phyloP scores from a whole-genome alignment of 2,113 vertebrate genomes.

The Phocoena phocoena region DNA sequence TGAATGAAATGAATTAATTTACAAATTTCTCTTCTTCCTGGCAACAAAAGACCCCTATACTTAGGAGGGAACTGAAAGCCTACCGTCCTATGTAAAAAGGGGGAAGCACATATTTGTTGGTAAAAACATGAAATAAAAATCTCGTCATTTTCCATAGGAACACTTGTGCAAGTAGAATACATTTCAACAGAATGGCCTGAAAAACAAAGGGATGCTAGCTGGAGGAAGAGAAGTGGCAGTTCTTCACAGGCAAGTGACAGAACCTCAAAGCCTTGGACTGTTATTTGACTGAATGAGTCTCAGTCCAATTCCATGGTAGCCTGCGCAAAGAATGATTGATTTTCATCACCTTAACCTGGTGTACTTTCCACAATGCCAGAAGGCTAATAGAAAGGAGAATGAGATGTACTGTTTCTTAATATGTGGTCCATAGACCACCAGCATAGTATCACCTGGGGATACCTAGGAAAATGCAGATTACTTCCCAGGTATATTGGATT shows the following conservation, averaged over 20 bases:
- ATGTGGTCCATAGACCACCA: neutral
- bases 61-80: neutral
- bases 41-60: neutral
- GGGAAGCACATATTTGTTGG: neutral
- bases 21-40: neutral
- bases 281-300: slow-evolving; percentile 30
- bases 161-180: neutral
- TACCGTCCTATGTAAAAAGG: neutral
- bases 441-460: neutral
- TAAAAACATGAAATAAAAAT: neutral
- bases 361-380: neutral
- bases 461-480: neutral
- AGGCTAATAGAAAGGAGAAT: neutral
- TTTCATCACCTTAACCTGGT: slow-evolving; percentile 46
- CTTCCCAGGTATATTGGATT: neutral
- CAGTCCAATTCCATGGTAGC: slow-evolving; percentile 11
- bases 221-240: slow-evolving; percentile 28
- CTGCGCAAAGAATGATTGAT: slow-evolving; percentile 46
- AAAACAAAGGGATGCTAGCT: slow-evolving; percentile 44
- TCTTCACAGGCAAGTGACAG: slow-evolving; percentile 46
- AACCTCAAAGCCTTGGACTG: neutral
- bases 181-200: neutral
- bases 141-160: neutral
- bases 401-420: neutral
- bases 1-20: neutral